A percentile compares a stretch with the other conserved stretches of the same genome.
Evolutionary conservation across 2,113 vertebrate genomes (phyloP).

Genomic region (Pelodiscus sinensis): DNA sequence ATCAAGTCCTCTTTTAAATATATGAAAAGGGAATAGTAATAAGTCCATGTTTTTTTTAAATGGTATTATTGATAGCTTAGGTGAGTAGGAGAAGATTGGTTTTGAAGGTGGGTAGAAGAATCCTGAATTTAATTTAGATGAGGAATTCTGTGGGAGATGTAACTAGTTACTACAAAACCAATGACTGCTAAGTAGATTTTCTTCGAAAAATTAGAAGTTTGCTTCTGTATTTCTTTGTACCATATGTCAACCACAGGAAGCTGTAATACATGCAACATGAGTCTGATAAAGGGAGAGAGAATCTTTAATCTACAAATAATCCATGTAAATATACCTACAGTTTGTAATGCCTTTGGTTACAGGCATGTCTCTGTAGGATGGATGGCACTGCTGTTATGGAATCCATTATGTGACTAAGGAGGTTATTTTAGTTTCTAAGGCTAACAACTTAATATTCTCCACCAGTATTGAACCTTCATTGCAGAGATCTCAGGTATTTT

Average conservation of each 20-base stretch:
- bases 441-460: slow-evolving; percentile 15
- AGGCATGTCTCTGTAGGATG: not conserved
- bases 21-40: slow-evolving; percentile 7
- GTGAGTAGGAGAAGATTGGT: not conserved
- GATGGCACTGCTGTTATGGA: not conserved
- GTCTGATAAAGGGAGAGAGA: not conserved
- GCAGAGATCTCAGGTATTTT: slow-evolving; percentile 3
- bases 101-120: not conserved
- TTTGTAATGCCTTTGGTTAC: not conserved
- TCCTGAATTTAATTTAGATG: not conserved
- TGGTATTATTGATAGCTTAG: not conserved
- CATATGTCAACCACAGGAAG: not conserved
- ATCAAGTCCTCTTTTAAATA: not conserved
- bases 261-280: rapidly evolving
- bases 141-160: not conserved
- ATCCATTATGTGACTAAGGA: slow-evolving; percentile 40
- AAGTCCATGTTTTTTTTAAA: not conserved
- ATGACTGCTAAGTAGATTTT: not conserved
- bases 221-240: not conserved
- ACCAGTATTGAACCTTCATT: not conserved
- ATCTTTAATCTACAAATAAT: not conserved
- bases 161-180: not conserved
- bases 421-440: slow-evolving; percentile 46
- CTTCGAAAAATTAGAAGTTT: not conserved
- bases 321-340: rapidly evolving